phyloP scores from a whole-genome alignment of 1,140 invertebrate genomes.

The Anoplolepis gracilipes region DNA sequence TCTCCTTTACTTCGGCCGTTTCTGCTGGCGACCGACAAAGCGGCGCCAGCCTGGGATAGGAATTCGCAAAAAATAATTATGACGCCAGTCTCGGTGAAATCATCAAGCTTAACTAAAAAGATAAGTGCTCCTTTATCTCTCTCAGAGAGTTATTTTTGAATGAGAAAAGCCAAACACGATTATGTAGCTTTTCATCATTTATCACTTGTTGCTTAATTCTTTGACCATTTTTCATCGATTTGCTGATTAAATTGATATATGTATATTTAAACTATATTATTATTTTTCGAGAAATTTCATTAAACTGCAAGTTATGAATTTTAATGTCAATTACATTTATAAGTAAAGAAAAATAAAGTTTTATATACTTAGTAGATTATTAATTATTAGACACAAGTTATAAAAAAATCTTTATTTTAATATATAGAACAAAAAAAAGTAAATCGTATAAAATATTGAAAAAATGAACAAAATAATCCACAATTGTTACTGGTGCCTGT shows the following conservation, averaged over 20 bases:
- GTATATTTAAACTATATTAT: not conserved
- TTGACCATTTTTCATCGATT: not conserved
- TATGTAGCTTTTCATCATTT: not conserved
- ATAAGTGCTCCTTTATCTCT: not conserved
- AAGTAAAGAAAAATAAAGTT: not conserved
- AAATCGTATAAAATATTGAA: not conserved
- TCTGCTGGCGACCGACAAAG: not conserved
- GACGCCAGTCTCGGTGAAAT: not conserved
- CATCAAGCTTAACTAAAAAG: not conserved
- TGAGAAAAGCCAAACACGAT: not conserved
- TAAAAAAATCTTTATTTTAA: not conserved
- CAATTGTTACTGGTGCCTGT: constrained; percentile 1
- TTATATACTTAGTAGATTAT: not conserved
- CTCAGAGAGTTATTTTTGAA: constrained; percentile 8
- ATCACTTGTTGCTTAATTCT: constrained; percentile 42
- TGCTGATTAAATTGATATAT: not conserved
- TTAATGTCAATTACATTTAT: not conserved
- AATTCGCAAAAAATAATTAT: constrained; percentile 30
- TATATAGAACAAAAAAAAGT: not conserved
- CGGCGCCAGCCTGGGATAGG: not conserved
- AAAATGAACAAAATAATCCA: not conserved
- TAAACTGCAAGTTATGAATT: not conserved
- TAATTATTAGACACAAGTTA: not conserved
- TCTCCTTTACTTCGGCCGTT: not conserved
- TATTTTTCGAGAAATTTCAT: not conserved